Conservation (phyloP, 2,797 vertebrate species). For the Lagorchestes hirsutus region DNA sequence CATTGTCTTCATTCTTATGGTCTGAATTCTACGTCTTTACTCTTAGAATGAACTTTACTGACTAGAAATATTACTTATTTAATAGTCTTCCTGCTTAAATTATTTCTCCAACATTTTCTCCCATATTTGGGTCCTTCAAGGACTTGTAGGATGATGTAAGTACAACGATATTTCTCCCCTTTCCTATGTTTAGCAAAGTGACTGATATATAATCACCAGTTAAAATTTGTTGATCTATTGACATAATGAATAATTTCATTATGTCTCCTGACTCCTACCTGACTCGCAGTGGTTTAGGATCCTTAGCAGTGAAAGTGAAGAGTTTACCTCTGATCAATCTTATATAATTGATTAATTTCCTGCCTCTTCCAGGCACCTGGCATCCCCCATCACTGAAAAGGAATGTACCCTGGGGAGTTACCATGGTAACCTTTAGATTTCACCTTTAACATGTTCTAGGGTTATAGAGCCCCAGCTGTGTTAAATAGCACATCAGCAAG, state of each 20-base stretch:
- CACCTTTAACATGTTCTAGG: neutral
- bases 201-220: neutral
- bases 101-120: neutral
- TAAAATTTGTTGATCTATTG: neutral
- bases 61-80: neutral
- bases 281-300: neutral
- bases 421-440: neutral
- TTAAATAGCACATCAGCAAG: neutral
- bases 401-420: neutral
- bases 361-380: neutral
- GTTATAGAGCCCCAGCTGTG: neutral
- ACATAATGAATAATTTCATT: neutral
- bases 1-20: neutral
- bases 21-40: neutral
- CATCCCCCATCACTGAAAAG: neutral
- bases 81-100: neutral
- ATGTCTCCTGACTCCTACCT: too few species aligned
- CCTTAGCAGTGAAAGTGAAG: neutral
- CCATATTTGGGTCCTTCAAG: neutral
- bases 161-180: neutral
- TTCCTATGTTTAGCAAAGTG: neutral
- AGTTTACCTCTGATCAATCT: conserved; percentile 9
- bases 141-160: neutral
- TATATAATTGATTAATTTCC: conserved; percentile 16
- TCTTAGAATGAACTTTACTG: neutral